A percentile compares a stretch with the other conserved stretches of the same genome.
Evolutionary conservation across 2,113 vertebrate genomes (phyloP).

Genomic region (Bos taurus): DNA sequence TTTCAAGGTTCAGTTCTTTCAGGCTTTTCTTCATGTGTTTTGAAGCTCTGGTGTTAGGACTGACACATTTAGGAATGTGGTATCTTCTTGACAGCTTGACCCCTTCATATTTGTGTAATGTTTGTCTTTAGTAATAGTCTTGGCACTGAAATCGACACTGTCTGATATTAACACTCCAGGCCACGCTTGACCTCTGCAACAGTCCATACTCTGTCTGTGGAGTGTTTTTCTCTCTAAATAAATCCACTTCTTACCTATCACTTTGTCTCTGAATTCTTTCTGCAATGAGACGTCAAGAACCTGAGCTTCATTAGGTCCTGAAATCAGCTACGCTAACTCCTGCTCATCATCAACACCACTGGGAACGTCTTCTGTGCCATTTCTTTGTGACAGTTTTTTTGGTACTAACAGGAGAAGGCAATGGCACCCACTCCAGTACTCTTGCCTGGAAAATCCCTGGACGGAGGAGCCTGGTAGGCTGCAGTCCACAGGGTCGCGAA

Average conservation of each 20-base stretch:
- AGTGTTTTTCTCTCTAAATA: background rate
- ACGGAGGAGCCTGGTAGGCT: too few species aligned
- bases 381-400: background rate
- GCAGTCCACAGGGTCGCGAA: fast-evolving
- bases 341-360: background rate
- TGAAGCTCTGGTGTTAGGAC: background rate
- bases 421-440: too few species aligned
- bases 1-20: background rate
- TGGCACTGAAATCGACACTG: background rate
- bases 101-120: background rate
- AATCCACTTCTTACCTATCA: background rate
- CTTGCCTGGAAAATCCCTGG: too few species aligned
- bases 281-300: background rate
- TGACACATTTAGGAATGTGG: background rate
- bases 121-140: background rate
- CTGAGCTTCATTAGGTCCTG: background rate
- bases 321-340: background rate
- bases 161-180: background rate
- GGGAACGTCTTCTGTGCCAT: background rate
- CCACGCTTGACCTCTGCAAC: background rate
- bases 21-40: background rate
- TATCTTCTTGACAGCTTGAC: background rate
- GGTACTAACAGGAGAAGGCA: background rate
- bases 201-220: background rate
- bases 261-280: background rate